Percentiles rank a stretch among this genome's conserved stretches.
phyloP scores from a whole-genome alignment of 2,888 invertebrate genomes.

The Carpatolechia fugitivella region DNA sequence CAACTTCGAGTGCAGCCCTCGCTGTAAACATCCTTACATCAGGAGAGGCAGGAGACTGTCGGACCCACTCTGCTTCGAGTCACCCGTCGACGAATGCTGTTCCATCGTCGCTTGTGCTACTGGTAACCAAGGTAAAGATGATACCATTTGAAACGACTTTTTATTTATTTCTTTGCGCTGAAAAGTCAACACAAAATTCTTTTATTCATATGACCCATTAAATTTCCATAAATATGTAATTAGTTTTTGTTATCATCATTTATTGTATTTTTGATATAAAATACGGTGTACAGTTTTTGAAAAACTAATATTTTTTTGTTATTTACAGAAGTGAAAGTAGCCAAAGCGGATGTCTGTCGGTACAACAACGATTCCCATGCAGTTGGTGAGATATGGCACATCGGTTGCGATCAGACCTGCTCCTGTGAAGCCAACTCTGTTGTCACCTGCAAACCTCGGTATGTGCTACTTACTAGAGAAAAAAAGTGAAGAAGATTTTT shows the following conservation, averaged over 20 bases:
- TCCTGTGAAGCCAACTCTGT: constrained; percentile 86
- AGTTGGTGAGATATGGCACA: constrained; percentile 85
- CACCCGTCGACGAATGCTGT: constrained; percentile 83
- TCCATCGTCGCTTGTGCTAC: constrained; percentile 84
- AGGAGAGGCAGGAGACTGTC: constrained; percentile 82
- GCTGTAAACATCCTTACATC: constrained; percentile 85
- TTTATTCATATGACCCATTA: too few relatives aligned
- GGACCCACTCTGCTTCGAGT: constrained; percentile 86
- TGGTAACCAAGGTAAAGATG: constrained; percentile 59
- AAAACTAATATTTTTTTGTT: not conserved
- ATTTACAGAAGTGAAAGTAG: constrained; percentile 51
- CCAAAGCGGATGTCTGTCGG: constrained; percentile 64
- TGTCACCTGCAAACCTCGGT: constrained; percentile 86
- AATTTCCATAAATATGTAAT: too few relatives aligned
- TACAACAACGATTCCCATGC: constrained; percentile 85
- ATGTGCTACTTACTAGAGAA: constrained; percentile 8
- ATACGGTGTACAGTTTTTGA: too few relatives aligned
- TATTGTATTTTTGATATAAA: too few relatives aligned
- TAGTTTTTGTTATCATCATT: too few relatives aligned
- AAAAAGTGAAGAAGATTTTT: not conserved
- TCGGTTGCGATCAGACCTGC: constrained; percentile 90
- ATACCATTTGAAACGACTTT: not conserved
- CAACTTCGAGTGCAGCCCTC: constrained; percentile 84
- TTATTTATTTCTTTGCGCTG: not conserved
- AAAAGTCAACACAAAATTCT: too few relatives aligned